phyloP scores from a whole-genome alignment of 1,140 invertebrate genomes.

The Mylabris phalerata region DNA sequence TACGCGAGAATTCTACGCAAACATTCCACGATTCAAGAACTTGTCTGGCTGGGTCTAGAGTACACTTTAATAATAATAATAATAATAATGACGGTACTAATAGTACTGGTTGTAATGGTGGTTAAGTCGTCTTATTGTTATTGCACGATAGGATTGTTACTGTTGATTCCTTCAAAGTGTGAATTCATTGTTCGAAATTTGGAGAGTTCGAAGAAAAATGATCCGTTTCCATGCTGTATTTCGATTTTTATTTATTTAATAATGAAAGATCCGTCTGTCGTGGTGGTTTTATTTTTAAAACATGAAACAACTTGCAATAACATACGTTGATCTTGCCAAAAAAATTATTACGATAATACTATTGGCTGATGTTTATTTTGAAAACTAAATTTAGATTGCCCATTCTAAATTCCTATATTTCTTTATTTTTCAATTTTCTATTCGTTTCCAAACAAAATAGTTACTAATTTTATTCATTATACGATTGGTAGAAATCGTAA shows the following conservation, averaged over 20 bases:
- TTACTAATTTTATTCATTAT: too few relatives aligned
- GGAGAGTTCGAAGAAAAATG: too few relatives aligned
- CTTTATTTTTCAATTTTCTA: background rate
- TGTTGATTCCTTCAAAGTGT: too few relatives aligned
- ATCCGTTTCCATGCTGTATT: too few relatives aligned
- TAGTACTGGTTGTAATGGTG: too few relatives aligned
- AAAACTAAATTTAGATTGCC: conserved; percentile 2
- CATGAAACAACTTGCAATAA: too few relatives aligned
- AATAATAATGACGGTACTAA: background rate
- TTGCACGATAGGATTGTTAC: too few relatives aligned
- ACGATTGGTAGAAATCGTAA: too few relatives aligned
- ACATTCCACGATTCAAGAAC: conserved; percentile 11
- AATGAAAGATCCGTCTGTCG: background rate
- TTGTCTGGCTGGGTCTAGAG: conserved; percentile 1
- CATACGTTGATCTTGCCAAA: background rate
- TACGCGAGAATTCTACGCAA: background rate
- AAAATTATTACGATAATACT: conserved; percentile 15
- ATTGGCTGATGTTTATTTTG: conserved; percentile 13
- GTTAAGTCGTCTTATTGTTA: too few relatives aligned
- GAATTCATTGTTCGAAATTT: too few relatives aligned
- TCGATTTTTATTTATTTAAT: background rate
- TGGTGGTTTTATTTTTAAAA: too few relatives aligned
- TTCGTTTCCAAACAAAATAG: background rate
- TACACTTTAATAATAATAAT: background rate
- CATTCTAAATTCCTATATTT: conserved; percentile 9